Percentiles rank a stretch among this genome's conserved stretches.
These are phyloP conservation scores for Bucorvus abyssinicus DNA, from an alignment of 2,797 vertebrate genomes.

Conservation along the genomic window DNA sequence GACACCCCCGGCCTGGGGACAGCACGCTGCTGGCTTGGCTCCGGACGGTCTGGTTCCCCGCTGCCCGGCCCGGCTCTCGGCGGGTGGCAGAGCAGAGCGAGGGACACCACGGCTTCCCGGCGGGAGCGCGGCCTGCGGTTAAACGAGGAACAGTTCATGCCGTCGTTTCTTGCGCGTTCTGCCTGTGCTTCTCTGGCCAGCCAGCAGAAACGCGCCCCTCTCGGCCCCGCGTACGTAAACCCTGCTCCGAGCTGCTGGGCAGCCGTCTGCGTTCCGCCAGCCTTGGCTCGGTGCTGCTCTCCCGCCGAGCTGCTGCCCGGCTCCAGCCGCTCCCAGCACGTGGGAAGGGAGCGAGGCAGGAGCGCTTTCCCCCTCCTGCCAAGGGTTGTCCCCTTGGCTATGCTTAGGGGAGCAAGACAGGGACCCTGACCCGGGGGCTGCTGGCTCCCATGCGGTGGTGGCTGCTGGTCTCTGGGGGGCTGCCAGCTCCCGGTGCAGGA, in stretches of 20 bases:
- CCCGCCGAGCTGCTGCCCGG: background rate
- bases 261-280: fast-evolving
- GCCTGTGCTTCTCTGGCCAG: no score
- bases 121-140: background rate
- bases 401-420: fast-evolving
- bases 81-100: background rate
- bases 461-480: background rate
- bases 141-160: no score
- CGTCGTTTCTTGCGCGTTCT: no score
- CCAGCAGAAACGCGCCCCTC: background rate
- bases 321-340: fast-evolving
- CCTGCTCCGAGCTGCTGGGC: background rate
- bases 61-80: no score
- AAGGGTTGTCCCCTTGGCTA: background rate
- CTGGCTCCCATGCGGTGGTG: background rate
- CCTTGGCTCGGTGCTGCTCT: background rate
- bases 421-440: background rate
- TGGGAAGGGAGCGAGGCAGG: background rate
- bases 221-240: background rate
- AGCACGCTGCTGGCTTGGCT: background rate
- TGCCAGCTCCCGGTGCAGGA: no score
- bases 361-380: background rate
- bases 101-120: background rate
- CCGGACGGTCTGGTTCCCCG: background rate
- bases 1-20: no score